phyloP scores from a whole-genome alignment of 2,888 invertebrate species.

The Callyntrura sp. region DNA sequence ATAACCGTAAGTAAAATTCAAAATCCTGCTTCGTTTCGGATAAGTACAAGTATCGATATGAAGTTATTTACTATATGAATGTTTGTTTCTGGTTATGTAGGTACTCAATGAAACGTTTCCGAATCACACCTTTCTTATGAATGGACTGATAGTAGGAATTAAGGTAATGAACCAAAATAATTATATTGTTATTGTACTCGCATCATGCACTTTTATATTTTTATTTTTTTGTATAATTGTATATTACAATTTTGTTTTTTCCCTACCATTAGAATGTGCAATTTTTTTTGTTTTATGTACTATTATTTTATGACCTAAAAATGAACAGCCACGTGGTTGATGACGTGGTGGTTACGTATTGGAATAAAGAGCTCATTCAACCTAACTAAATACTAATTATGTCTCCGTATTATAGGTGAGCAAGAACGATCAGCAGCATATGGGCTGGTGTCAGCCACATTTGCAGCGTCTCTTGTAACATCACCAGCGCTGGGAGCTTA shows the following conservation, averaged over 20 bases:
- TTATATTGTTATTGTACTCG: background rate
- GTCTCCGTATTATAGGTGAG: slow-evolving; percentile 88
- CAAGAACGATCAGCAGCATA: slow-evolving; percentile 98
- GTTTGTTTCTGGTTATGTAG: slow-evolving; percentile 85
- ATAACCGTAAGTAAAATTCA: slow-evolving; percentile 90
- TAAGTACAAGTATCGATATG: slow-evolving; percentile 3
- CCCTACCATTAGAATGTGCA: too few relatives aligned
- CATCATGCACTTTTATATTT: too few relatives aligned
- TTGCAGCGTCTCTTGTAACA: slow-evolving; percentile 99
- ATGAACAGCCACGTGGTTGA: too few relatives aligned
- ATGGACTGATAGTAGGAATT: slow-evolving; percentile 99
- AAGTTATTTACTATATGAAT: slow-evolving; percentile 46
- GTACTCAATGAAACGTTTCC: slow-evolving; percentile 99
- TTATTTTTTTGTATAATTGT: too few relatives aligned
- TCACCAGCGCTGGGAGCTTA: slow-evolving; percentile 98
- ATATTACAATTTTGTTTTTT: too few relatives aligned
- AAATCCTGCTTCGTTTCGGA: background rate
- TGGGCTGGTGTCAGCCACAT: slow-evolving; percentile 98
- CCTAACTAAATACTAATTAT: too few relatives aligned
- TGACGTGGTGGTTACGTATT: too few relatives aligned
- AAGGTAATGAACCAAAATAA: slow-evolving; percentile 87
- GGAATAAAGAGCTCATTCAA: too few relatives aligned
- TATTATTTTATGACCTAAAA: background rate
- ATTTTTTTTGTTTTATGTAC: background rate
- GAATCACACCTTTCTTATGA: slow-evolving; percentile 99